A percentile compares a stretch with the other conserved stretches of the same genome.
phyloP scores from a whole-genome alignment of 1,140 invertebrate species.

The Drosophila suzukii region DNA sequence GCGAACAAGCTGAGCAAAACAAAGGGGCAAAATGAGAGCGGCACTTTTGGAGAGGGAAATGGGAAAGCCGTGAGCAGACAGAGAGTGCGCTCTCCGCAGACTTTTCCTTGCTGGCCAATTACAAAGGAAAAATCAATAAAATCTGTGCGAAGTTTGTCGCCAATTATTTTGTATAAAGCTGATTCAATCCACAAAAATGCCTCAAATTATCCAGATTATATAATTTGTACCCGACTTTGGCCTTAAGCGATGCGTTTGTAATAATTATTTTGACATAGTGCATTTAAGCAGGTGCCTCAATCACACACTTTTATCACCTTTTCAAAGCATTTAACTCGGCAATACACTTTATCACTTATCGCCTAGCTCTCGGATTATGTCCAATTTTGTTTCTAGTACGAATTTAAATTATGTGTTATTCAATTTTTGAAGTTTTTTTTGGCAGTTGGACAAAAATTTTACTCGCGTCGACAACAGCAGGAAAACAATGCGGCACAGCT shows the following conservation, averaged over 20 bases:
- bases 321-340: slow-evolving; percentile 13
- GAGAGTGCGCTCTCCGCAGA: slow-evolving; percentile 34
- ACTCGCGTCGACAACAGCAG: slow-evolving; percentile 23
- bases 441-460: slow-evolving; percentile 19
- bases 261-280: slow-evolving; percentile 1
- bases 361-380: neutral
- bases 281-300: neutral
- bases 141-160: slow-evolving; percentile 22
- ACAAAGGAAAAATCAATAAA: slow-evolving; percentile 77
- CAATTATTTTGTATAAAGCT: neutral
- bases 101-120: slow-evolving; percentile 62
- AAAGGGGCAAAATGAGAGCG: slow-evolving; percentile 46
- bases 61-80: slow-evolving; percentile 13
- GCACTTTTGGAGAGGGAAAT: slow-evolving; percentile 9
- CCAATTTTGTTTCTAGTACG: neutral
- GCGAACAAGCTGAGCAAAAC: slow-evolving; percentile 68
- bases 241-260: neutral
- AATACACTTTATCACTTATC: neutral
- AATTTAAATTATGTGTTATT: neutral
- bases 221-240: neutral
- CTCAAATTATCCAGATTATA: neutral
- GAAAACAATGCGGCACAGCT: slow-evolving; percentile 52
- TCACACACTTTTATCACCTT: slow-evolving; percentile 16
- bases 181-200: neutral
- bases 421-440: neutral